Base-by-base conservation (phyloP, 2,113 vertebrate species). In the Sminthopsis crassicaudata region DNA sequence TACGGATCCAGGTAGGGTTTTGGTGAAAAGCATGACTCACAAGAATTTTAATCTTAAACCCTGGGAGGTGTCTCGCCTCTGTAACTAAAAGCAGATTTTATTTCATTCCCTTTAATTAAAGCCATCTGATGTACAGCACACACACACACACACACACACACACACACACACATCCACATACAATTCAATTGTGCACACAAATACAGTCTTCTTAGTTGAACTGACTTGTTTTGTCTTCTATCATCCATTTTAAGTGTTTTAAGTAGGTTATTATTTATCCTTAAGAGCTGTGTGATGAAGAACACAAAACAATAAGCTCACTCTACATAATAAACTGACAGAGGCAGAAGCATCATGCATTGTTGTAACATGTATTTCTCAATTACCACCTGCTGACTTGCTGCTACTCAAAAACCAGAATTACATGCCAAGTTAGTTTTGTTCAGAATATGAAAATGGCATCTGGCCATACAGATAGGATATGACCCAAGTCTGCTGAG, bases 21-120 rank as follows among this genome's bases (percentile, higher is more conserved):
- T 96, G 54, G 90, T 91, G n/a, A 94, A 94, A 98, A 96, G 95
- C n/a, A 84, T 84, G 89, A 94, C 76, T 95, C 96, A 95, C 52
- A 60, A 48, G 93, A 8, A 36, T 94, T 97, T 96, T 96, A 92
- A 92, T 97, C 92, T 97, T 22, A 95, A 95, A 93, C 94, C 91
- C 91, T 98, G 96, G 96, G 97, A 96, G 95, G 93, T 96, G 95
- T 97, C 94, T 97, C 50, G 48, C 93, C 92, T 96, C 94, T 53
- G 16, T 97, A 96, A 97, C 88, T 91, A 96, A 94, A 96, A 97
- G 94, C 97, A 96, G 95, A 96, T 95, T 97, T 95, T 76, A 94
- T 97, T 95, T 91, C 67, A 55, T 89, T 96, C 53, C 67, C 92
- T 96, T 95, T 97, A 97, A 97, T 98, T 97, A 97, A 96, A 96